Evolutionary conservation across 2,797 vertebrate genomes (phyloP), one percentile per base, ranked within the genome.

Genomic region (Oreonectes daqikongensis): DNA sequence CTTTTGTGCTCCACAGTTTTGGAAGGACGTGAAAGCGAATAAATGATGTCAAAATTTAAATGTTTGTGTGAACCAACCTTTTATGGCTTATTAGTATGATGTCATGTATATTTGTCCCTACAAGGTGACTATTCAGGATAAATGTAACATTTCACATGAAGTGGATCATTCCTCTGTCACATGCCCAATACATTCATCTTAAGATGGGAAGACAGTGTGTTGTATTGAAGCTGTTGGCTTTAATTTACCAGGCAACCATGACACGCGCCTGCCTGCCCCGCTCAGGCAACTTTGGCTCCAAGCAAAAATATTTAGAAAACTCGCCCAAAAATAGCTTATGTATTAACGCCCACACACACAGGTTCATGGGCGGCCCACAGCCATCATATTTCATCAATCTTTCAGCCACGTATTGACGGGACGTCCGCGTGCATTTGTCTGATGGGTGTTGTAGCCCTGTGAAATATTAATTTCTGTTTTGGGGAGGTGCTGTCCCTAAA

Each of bases 341-440:
- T 84, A 89, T 89, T 82, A 89, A 85, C 88, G 82, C 82, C 86
- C 84, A 85, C 84, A 87, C 83, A 87, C 87, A 85, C 84, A 89
- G 87, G 83, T 90, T 87, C 83, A 72, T 85, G 86, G 82, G 88
- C 84, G 75, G 89, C 88, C 85, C 72, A 50, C 81, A 86, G 89
- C 90, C 89, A 90, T 89, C 84, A 90, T 85, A 88, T 85, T 88
- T 85, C 84, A 93, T 92, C 90, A 91, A 89, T 92, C 89, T 90
- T 90, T 89, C 87, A 90, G 79, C 82, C 85, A 85, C 82, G 85
- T 93, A 93, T 93, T 94, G 92, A 92, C 79, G 74, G 85, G 78
- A 89, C 88, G 89, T 93, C 92, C 84, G 90, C 88, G 91, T 85
- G 85, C 86, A 93, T 93, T 91, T 92, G 91, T 87, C 82, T 90